Evolutionary conservation across 1,140 invertebrate species (phyloP), one percentile per base, ranked within the genome.

Genomic region (Lordiphosa stackelbergi): DNA sequence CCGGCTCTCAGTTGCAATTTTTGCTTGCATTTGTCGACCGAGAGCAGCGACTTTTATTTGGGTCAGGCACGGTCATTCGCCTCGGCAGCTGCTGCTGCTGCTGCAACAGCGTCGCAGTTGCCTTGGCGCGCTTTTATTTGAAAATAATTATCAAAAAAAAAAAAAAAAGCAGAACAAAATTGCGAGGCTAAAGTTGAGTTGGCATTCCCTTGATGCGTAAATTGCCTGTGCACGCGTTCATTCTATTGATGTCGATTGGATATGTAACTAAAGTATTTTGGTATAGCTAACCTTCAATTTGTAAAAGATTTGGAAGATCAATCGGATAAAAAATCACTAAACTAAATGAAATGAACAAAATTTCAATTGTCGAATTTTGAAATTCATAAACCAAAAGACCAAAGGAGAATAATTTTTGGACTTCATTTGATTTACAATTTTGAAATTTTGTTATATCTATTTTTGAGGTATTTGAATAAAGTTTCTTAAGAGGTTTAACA

Each of bases 21-120:
- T 83, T 77, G 66, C 78, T 52, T 64, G 42, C 57, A 56, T 69
- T 65, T 75, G 77, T 75, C 69, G 72, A 77, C 72, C 51, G 77
- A 87, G 85, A 85, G 85, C 87, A 88, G 85, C 86, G 88, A 88
- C 88, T 83, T 69, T 54, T 84, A 88, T 86, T 77, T 88, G 75
- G 88, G 88, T 88, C 88, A 88, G 79, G 88, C 86, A 88, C 87
- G 88, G 87, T 88, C 88, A 87, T 88, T 88, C 88, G 88, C 88
- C 84, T 79, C 59, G 19, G 43, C 47, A 37, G 12, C 53, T 37
- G 61, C 65, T 34, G 12, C 53, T 37, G 61, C 65, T 34, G 52
- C 57, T 51, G 47, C 59, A 49, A 70, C n/a, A n/a, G n/a, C 46
- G 19, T 36, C 43, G 35, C 69, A 52, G 46, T 73, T 57, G 77